Percentiles rank a stretch among this genome's conserved stretches.
Evolutionary conservation across 2,888 invertebrate genomes (phyloP).

Genomic region (Phalera bucephala): DNA sequence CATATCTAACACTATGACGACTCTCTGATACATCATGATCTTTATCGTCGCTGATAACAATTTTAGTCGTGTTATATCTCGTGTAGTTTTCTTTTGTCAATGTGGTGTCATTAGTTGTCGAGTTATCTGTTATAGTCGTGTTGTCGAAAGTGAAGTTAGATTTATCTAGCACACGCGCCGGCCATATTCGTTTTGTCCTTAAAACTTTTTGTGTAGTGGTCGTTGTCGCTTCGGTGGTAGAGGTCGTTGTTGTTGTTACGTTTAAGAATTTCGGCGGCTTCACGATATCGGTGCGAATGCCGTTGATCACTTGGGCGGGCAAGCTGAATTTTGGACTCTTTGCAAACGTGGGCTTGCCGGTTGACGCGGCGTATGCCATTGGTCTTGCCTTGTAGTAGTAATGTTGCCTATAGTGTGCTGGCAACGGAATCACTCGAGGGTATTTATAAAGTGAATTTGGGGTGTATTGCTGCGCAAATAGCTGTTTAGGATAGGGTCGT

Average conservation of each 20-base stretch:
- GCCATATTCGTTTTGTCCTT: constrained; percentile 77
- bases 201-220: constrained; percentile 57
- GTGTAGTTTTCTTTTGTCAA: constrained; percentile 31
- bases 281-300: constrained; percentile 61
- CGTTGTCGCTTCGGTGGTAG: constrained; percentile 52
- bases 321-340: constrained; percentile 63
- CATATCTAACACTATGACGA: constrained; percentile 44
- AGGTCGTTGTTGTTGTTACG: constrained; percentile 39
- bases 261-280: constrained; percentile 53
- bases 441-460: constrained; percentile 62
- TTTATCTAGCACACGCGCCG: constrained; percentile 43
- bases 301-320: constrained; percentile 69
- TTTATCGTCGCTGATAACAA: constrained; percentile 40
- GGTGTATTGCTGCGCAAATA: constrained; percentile 42
- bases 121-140: constrained; percentile 19
- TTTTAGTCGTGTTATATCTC: constrained; percentile 29
- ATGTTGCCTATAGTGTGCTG: constrained; percentile 40
- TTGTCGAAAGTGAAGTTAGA: constrained; percentile 21
- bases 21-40: constrained; percentile 53
- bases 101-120: constrained; percentile 24
- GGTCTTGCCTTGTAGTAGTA: constrained; percentile 46
- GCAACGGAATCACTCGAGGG: constrained; percentile 59
- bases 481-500: constrained; percentile 50
- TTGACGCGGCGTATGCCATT: constrained; percentile 51
- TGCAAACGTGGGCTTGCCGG: constrained; percentile 45